A percentile compares a stretch with the other conserved stretches of the same genome.
Conservation (phyloP, 2,888 invertebrate species). For the Branchipolynoe longqiensis region DNA sequence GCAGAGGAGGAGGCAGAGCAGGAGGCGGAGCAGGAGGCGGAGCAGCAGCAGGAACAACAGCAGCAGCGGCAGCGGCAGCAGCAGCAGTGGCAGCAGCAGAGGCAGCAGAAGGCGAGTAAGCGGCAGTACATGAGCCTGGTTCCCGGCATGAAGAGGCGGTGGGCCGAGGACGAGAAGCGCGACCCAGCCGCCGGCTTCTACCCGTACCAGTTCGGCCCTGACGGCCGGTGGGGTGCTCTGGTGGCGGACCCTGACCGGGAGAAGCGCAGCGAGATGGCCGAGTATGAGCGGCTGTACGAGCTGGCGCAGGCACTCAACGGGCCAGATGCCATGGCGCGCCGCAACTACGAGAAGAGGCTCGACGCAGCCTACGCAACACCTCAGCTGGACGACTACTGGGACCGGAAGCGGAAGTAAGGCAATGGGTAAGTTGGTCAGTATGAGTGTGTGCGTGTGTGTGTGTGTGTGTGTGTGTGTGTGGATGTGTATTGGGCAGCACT, state of each 20-base stretch:
- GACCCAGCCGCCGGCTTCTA: conserved; percentile 30
- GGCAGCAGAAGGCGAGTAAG: conserved; percentile 11
- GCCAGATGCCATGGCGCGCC: neutral
- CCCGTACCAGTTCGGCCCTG: conserved; percentile 49
- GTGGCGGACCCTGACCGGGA: conserved; percentile 31
- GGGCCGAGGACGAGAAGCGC: conserved; percentile 9
- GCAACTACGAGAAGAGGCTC: conserved; percentile 5
- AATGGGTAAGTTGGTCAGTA: conserved; percentile 16
- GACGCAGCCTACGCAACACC: neutral
- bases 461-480: too few species aligned
- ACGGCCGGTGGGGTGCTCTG: conserved; percentile 51
- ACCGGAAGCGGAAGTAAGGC: conserved; percentile 31
- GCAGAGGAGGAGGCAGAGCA: neutral
- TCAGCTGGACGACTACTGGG: neutral
- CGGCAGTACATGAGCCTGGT: conserved; percentile 56
- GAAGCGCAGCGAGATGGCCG: conserved; percentile 39
- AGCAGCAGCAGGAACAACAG: neutral
- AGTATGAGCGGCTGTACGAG: conserved; percentile 49
- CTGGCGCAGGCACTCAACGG: conserved; percentile 52
- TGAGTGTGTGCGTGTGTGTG: too few species aligned
- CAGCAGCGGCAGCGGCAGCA: neutral
- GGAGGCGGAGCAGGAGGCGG: conserved; percentile 7
- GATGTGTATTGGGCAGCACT: too few species aligned
- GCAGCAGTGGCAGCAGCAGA: neutral
- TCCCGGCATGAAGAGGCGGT: conserved; percentile 2